Evolutionary conservation across 2,797 vertebrate species (phyloP), one percentile per base, ranked within the genome.

Genomic region (Rachycentron canadum): DNA sequence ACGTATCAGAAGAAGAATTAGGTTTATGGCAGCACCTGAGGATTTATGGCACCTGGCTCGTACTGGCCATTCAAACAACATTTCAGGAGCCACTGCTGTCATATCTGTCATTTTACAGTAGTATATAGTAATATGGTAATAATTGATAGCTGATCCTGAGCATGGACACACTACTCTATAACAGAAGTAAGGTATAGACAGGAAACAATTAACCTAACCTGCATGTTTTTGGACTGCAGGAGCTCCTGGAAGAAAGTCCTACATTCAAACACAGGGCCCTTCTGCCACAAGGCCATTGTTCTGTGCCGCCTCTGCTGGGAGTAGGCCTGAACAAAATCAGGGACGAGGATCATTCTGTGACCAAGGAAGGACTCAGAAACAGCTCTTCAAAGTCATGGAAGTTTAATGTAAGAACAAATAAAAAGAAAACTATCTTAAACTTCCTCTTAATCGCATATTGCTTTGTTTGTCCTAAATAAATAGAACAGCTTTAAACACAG

Each of bases 401-500:
- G 49, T 52, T 25, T 52, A 25, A 52, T 8, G 12, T 52, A 2
- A 4, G 23, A 26, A 26, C 49, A 52, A 52, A 52, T 49, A 16
- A 52, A 52, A 52, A 52, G 26, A 32, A 23, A 49, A 23, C 10
- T 23, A 12, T 23, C n/a, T 9, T 5, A 28, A 28, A 65, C 2
- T 21, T 53, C 16, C 10, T 53, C 10, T 25, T 45, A 13, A 36
- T 71, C 23, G 30, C 36, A 13, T 4, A 55, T 30, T 53, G 10
- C 17, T 52, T 36, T 66, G 36, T 71, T 66, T 59, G 3, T 69
- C 41, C 19, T 10, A 28, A n/a, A 68, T 52, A 40, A 36, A 72
- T 17, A 0, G 1, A 26, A 32, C 40, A 25, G 6, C 32, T 52
- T 36, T 64, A 28, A 58, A 52, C 28, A 41, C 21, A 69, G 62